phyloP scores from a whole-genome alignment of 2,113 vertebrate genomes.

The Neotoma lepida region DNA sequence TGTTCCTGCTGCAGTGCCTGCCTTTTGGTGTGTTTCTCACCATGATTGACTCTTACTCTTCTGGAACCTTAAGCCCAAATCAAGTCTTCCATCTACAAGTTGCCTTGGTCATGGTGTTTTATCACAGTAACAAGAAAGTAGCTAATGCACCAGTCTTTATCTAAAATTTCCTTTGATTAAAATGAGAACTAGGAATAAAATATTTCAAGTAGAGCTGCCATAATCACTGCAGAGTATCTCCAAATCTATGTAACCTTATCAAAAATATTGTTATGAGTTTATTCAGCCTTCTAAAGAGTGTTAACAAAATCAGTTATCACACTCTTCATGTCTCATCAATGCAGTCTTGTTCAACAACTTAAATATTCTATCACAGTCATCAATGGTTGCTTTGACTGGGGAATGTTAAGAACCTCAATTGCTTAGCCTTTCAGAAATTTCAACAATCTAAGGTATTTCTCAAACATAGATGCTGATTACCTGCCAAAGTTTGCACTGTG shows the following conservation, averaged over 20 bases:
- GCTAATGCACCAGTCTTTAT: not conserved
- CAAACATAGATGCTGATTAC: not conserved
- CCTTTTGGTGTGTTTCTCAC: not conserved
- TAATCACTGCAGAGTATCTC: not conserved
- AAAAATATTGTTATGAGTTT: slow-evolving; percentile 1
- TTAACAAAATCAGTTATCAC: not conserved
- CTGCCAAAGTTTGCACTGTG: not conserved
- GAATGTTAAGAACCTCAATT: not conserved
- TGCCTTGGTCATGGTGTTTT: not conserved
- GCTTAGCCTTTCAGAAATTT: not conserved
- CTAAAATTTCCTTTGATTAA: not conserved
- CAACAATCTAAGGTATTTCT: not conserved
- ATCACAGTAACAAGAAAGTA: not conserved
- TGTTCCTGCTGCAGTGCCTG: not conserved
- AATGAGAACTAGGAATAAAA: not conserved
- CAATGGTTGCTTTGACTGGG: not conserved
- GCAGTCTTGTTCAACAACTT: not conserved
- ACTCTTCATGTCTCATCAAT: not conserved
- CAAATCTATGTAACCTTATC: not conserved
- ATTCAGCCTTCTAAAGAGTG: not conserved
- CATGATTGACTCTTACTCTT: not conserved
- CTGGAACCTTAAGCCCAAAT: not conserved
- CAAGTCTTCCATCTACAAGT: not conserved
- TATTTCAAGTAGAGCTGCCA: not conserved
- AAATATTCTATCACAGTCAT: not conserved